Evolutionary conservation across 2,113 vertebrate species (phyloP), one percentile per base, ranked within the genome.

Genomic region (Argyrosomus japonicus): DNA sequence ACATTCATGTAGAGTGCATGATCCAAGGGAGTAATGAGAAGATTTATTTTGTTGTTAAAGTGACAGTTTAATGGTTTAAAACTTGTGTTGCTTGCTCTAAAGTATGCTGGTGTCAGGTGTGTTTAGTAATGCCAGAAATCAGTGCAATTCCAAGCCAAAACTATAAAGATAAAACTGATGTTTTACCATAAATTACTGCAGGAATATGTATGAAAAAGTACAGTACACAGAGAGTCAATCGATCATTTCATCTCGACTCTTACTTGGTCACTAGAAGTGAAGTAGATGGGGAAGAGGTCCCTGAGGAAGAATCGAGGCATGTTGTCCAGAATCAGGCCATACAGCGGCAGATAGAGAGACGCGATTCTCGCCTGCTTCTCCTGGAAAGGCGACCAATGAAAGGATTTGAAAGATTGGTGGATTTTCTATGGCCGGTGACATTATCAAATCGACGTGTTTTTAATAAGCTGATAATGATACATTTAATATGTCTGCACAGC

Each of bases 221-320:
- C 48, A 75, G 23, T 23, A 21, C 47, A 25, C 53, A 68, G 13
- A 23, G 6, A 62, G 6, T 25, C 13, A 18, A 25, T 29, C 3
- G 43, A 15, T 79, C 13, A 40, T 29, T 53, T 60, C 23, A 45
- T 67, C 6, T 62, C 1, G 15, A 68, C 17, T 56, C 86, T 85
- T 95, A 99, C 98, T 95, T 99, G 98, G 93, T 98, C 96, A 61
- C 97, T 99, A 51, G 97, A 96, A 73, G 96, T 97, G 85, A 97
- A 87, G 68, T 96, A 98, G 89, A 98, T 97, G 83, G 97, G 97
- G 86, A 98, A 99, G 29, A 98, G 90, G 78, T 99, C 98, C 91
- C 98, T 97, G 94, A 99, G 96, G 89, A 98, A 99, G 89, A 99
- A 99, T 63, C 98, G 96, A 18, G 97, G 97, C 97, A 99, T 97